Evolutionary conservation across 2,113 vertebrate species (phyloP), one percentile per base, ranked within the genome.

Genomic region (Lonchura striata): DNA sequence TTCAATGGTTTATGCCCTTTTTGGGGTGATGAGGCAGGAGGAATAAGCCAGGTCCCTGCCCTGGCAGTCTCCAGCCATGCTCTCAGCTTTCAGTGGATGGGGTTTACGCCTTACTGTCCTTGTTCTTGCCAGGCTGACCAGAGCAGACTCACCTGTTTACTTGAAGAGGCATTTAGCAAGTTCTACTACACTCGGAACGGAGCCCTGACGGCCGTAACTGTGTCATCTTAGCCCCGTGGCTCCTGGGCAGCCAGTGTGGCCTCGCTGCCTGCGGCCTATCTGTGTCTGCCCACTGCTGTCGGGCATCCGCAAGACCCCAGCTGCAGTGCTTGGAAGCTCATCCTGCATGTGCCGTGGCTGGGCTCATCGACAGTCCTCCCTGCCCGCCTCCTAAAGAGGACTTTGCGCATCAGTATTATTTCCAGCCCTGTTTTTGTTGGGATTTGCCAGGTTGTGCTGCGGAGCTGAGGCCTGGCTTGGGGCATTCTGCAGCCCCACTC

Each of bases 81-180:
- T 80, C 41, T 54, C 4, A 5, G 35, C 39, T 70, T 24, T n/a
- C 60, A 18, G 19, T 1, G 7, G 24, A 4, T 6, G 5, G 17
- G 21, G 21, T 35, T 39, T 7, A 3, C 7, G 11, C 37, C 44
- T 81, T 68, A 16, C 9, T 8, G 23, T 60, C 42, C 46, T 76
- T 56, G 39, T 76, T 83, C 69, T 77, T 42, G 69, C 10, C 96
- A 99, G 99, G 98, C 98, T 20, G 99, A 99, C 96, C 99, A 99
- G 98, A 98, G 98, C 56, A 98, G 99, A 75, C 98, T 99, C 25
- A 97, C 99, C 60, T 99, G 98, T 70, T 98, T 99, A 98, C 98
- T 99, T 63, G 99, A 99, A 98, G 99, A 99, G 97, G 99, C 99
- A 31, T 99, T 99, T 97, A 98, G 97, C 83, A 99, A 98, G 97